A percentile compares a stretch with the other conserved stretches of the same genome.
These are phyloP conservation scores for Puffinus mauretanicus DNA, from an alignment of 2,113 vertebrate genomes.

Conservation along the genomic window DNA sequence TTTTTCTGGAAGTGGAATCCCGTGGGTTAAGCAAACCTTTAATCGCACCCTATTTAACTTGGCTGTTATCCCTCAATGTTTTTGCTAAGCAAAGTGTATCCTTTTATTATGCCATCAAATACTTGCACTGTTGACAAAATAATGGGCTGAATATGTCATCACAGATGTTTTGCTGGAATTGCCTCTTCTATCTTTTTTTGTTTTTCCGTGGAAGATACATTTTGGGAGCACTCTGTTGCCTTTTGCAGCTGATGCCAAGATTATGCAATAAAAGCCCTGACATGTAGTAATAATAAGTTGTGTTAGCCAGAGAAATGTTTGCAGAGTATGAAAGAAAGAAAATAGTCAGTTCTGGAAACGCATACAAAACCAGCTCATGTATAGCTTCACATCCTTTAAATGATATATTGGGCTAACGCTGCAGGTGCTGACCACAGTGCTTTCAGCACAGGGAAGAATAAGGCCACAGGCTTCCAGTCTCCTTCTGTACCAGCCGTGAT, in stretches of 20 bases:
- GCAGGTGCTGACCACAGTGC: constrained; percentile 30
- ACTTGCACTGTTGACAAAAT: constrained; percentile 59
- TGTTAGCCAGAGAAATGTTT: constrained; percentile 55
- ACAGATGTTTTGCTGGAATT: constrained; percentile 58
- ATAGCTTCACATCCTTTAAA: not conserved
- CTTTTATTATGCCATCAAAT: constrained; percentile 53
- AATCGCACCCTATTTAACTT: constrained; percentile 13
- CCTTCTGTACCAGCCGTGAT: not conserved
- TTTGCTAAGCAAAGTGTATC: constrained; percentile 57
- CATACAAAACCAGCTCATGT: not conserved
- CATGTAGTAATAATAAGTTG: constrained; percentile 31
- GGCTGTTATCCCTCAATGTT: constrained; percentile 23
- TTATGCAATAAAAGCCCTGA: constrained; percentile 19
- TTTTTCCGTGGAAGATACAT: constrained; percentile 38
- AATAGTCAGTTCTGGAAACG: constrained; percentile 28
- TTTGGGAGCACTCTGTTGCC: constrained; percentile 34
- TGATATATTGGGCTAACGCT: not conserved
- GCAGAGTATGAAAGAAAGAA: constrained; percentile 20
- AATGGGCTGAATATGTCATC: constrained; percentile 49
- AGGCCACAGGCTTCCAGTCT: not conserved
- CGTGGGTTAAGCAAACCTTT: constrained; percentile 30
- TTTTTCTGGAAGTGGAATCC: constrained; percentile 44
- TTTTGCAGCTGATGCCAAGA: constrained; percentile 40
- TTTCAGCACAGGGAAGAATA: not conserved
- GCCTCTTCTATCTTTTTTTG: constrained; percentile 27